A percentile compares a stretch with the other conserved stretches of the same genome.
Evolutionary conservation across 2,113 vertebrate species (phyloP).

Genomic region (Manacus vitellinus): DNA sequence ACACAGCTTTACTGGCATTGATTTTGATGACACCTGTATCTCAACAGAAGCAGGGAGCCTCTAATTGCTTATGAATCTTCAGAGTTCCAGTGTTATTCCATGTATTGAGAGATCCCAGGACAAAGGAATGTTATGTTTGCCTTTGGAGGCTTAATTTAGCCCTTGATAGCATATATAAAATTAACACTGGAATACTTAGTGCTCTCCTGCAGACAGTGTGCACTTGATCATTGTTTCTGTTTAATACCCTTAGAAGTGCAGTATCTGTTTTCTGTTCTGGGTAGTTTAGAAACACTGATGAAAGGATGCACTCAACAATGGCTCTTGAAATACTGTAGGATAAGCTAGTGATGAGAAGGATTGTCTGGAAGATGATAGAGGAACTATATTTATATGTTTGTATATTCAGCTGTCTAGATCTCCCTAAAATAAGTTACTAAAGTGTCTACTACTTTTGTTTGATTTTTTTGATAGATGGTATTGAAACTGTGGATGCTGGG

Average conservation of each 20-base stretch:
- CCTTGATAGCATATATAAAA: background rate
- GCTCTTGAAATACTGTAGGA: background rate
- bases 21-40: background rate
- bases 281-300: background rate
- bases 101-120: background rate
- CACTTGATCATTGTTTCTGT: background rate
- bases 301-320: background rate
- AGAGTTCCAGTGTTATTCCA: background rate
- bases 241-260: background rate
- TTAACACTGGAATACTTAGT: background rate
- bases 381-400: background rate
- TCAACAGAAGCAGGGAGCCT: background rate
- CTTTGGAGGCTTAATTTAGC: background rate
- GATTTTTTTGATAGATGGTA: slow-evolving; percentile 78
- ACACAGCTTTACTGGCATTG: background rate
- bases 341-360: background rate
- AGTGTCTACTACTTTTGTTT: background rate
- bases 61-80: background rate
- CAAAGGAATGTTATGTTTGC: background rate
- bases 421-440: background rate
- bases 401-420: background rate
- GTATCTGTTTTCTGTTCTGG: background rate
- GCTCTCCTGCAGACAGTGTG: background rate
- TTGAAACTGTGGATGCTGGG: slow-evolving; percentile 87
- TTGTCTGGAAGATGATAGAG: background rate